Evolutionary conservation across 1,140 invertebrate genomes (phyloP).

Genomic region (Bombus superbus): DNA sequence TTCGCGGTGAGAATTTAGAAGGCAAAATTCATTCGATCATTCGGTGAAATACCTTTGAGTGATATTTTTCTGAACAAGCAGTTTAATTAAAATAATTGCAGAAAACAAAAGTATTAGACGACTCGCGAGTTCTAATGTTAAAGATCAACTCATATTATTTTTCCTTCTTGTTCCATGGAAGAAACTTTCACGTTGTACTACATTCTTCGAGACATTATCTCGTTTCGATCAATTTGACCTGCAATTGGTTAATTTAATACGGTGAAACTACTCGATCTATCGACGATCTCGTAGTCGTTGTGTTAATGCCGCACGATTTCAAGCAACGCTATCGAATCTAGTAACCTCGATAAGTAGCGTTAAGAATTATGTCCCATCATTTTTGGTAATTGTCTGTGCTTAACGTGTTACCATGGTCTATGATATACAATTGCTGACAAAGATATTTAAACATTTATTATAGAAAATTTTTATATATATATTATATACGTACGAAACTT

Average conservation of each 20-base stretch:
- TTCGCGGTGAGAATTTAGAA: background rate
- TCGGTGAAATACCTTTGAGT: background rate
- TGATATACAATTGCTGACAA: background rate
- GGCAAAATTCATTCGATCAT: background rate
- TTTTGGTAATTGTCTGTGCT: background rate
- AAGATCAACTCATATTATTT: background rate
- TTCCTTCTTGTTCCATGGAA: background rate
- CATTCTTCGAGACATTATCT: conserved; percentile 75
- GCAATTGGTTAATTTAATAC: conserved; percentile 77
- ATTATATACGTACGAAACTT: background rate
- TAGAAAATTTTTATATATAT: background rate
- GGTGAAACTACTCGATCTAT: conserved; percentile 72
- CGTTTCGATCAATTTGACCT: conserved; percentile 77
- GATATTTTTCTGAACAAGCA: background rate
- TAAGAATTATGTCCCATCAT: conserved; percentile 3
- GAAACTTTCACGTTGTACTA: conserved; percentile 75
- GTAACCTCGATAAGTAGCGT: conserved; percentile 1
- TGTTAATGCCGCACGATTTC: conserved; percentile 19
- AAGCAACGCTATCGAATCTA: background rate
- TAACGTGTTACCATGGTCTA: background rate
- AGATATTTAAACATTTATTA: background rate
- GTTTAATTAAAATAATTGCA: too few relatives aligned
- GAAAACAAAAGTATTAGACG: background rate
- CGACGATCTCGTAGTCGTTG: conserved; percentile 35
- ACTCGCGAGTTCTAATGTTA: background rate